phyloP scores from a whole-genome alignment of 1,140 invertebrate genomes.

The Pseudomyrmex pallidus region DNA sequence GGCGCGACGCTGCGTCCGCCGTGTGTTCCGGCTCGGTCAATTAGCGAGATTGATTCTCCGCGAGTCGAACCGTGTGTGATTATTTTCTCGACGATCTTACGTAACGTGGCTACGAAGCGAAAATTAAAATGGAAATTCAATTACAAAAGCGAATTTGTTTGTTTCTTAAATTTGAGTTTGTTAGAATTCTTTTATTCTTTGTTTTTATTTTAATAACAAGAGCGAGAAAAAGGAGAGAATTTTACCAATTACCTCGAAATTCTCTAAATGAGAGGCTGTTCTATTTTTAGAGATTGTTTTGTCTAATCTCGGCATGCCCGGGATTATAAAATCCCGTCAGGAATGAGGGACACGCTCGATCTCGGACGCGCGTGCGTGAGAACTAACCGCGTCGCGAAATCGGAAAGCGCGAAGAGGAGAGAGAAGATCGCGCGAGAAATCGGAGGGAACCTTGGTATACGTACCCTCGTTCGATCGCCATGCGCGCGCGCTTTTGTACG shows the following conservation, averaged over 20 bases:
- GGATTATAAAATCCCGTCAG: slow-evolving; percentile 34
- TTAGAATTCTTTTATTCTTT: neutral
- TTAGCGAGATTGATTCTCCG: slow-evolving; percentile 55
- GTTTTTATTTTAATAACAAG: too few species aligned
- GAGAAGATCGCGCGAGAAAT: slow-evolving; percentile 38
- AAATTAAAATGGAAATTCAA: too few species aligned
- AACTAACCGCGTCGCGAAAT: slow-evolving; percentile 37
- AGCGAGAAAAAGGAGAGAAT: neutral
- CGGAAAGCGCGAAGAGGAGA: neutral
- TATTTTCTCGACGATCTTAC: slow-evolving; percentile 27
- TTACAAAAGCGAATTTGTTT: neutral
- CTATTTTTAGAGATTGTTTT: neutral
- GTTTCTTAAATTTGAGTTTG: neutral
- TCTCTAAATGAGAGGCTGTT: neutral
- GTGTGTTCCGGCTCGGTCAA: slow-evolving; percentile 52
- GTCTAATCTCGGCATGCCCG: neutral
- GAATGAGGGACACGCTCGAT: neutral
- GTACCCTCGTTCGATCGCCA: slow-evolving; percentile 60
- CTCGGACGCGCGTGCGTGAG: slow-evolving; percentile 26
- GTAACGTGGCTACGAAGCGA: neutral
- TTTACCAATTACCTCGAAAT: neutral
- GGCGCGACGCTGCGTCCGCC: slow-evolving; percentile 48
- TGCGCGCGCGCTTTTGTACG: slow-evolving; percentile 73
- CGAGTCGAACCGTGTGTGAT: slow-evolving; percentile 43
- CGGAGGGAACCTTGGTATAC: slow-evolving; percentile 29